These are phyloP conservation scores for Plebejus melissa DNA, from an alignment of 2,888 invertebrate genomes.

Conservation along the genomic window DNA sequence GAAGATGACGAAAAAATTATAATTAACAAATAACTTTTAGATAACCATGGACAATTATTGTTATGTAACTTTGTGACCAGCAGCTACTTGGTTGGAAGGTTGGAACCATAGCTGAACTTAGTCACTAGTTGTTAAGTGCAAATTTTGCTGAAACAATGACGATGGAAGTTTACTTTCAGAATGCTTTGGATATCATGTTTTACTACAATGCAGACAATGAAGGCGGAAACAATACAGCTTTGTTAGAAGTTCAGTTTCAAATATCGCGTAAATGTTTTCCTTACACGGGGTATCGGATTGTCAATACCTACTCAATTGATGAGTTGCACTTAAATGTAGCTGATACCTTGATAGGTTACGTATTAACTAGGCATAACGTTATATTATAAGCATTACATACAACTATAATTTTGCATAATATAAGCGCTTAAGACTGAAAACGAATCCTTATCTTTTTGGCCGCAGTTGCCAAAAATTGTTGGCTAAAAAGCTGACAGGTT, in stretches of 20 bases:
- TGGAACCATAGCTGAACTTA: no score
- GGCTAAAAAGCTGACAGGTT: not conserved
- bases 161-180: not conserved
- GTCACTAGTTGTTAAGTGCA: not conserved
- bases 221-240: slow-evolving; percentile 13
- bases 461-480: not conserved
- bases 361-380: not conserved
- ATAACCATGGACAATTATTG: no score
- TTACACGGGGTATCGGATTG: not conserved
- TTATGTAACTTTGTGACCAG: no score
- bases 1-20: no score
- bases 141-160: not conserved
- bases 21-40: no score
- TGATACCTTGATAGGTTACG: not conserved
- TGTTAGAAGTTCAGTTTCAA: slow-evolving; percentile 15
- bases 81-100: no score
- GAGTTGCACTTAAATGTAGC: not conserved
- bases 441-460: no score
- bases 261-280: not conserved
- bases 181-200: not conserved
- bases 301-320: not conserved
- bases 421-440: no score
- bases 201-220: not conserved
- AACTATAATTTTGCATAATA: no score
- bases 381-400: no score